A percentile compares a stretch with the other conserved stretches of the same genome.
Conservation (phyloP, 2,888 invertebrate genomes). For the Colletes collaris region DNA sequence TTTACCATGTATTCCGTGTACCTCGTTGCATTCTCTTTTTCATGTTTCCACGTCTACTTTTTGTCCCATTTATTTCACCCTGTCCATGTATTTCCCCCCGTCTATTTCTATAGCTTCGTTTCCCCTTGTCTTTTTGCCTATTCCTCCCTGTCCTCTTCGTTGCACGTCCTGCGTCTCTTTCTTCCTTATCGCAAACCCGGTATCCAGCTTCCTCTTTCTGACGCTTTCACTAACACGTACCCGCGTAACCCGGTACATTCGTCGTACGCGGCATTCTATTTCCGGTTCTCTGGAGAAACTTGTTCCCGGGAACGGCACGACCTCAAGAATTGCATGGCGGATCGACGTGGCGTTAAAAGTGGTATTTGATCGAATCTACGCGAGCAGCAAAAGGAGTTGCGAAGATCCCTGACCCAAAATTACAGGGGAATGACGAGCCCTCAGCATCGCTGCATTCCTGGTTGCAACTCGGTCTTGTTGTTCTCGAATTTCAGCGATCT, state of each 20-base stretch:
- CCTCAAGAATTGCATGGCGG: not conserved
- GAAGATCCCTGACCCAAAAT: too few relatives aligned
- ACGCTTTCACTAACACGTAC: conserved; percentile 18
- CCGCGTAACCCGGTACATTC: conserved; percentile 12
- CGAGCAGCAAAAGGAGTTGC: too few relatives aligned
- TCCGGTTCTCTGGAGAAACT: conserved; percentile 5
- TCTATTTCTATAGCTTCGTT: conserved; percentile 1
- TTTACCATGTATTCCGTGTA: conserved; percentile 16
- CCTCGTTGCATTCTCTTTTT: not conserved
- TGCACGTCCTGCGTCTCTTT: conserved; percentile 12
- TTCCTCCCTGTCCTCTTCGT: conserved; percentile 5
- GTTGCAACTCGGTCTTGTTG: too few relatives aligned
- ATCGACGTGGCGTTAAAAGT: conserved; percentile 8
- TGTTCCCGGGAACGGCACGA: conserved; percentile 16
- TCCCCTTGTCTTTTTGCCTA: conserved; percentile 6
- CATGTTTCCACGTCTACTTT: not conserved
- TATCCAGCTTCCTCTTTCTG: not conserved
- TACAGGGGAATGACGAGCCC: too few relatives aligned
- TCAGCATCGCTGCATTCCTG: too few relatives aligned
- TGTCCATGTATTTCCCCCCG: not conserved
- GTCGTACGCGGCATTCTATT: conserved; percentile 12
- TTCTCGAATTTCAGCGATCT: too few relatives aligned
- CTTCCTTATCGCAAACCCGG: not conserved
- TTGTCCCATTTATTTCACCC: not conserved
- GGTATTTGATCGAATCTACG: not conserved